Conservation (phyloP, 2,797 vertebrate species). For the Antrozous pallidus region DNA sequence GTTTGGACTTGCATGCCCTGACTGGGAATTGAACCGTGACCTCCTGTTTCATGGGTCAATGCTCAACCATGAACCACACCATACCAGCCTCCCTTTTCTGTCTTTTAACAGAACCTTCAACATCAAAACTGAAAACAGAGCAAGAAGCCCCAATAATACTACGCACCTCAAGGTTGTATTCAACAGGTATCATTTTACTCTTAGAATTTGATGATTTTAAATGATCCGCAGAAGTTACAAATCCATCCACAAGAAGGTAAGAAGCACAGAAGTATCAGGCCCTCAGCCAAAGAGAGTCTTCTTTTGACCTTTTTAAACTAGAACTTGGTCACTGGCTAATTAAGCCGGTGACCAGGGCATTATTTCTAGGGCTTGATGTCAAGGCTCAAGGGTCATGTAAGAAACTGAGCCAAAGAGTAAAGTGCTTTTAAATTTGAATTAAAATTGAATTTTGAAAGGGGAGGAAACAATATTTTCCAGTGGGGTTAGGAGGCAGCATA, state of each 20-base stretch:
- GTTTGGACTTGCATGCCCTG: too few relatives aligned
- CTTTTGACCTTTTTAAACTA: neutral
- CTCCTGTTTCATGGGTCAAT: too few relatives aligned
- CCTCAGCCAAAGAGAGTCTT: neutral
- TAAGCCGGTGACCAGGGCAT: neutral
- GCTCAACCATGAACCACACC: too few relatives aligned
- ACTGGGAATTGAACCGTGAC: too few relatives aligned
- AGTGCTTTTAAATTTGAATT: neutral
- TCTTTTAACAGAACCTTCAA: conserved; percentile 22
- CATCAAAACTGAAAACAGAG: neutral
- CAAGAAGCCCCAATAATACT: accelerated
- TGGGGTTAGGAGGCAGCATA: neutral
- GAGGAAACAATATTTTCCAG: neutral
- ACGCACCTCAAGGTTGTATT: accelerated
- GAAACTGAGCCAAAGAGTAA: neutral
- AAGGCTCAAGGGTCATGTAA: neutral
- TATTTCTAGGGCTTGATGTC: neutral
- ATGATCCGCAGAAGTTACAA: neutral
- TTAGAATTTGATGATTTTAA: neutral
- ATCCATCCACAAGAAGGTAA: neutral
- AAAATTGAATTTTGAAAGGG: neutral
- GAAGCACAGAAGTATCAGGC: neutral
- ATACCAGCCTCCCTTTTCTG: too few relatives aligned
- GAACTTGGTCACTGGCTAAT: neutral
- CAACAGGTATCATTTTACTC: conserved; percentile 39